phyloP scores from a whole-genome alignment of 2,888 invertebrate genomes.

The Sipha maydis region DNA sequence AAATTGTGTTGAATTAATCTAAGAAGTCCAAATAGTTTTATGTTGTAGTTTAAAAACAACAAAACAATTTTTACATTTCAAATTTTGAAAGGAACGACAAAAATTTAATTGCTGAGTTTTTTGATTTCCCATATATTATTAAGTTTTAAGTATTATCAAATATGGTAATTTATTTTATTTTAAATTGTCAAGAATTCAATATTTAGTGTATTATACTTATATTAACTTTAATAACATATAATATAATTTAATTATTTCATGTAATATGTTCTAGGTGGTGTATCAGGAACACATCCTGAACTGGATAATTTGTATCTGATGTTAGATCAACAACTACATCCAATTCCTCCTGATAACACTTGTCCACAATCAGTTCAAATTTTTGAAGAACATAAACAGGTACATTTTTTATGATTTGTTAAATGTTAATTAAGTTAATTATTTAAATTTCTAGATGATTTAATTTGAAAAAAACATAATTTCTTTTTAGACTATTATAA shows the following conservation, averaged over 20 bases:
- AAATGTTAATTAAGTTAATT: background rate
- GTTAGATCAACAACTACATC: constrained; percentile 82
- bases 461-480: background rate
- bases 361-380: constrained; percentile 82
- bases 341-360: constrained; percentile 83
- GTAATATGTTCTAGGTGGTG: background rate
- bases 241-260: background rate
- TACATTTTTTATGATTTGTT: constrained; percentile 63
- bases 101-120: no score
- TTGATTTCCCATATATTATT: no score
- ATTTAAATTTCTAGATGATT: background rate
- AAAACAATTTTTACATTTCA: no score
- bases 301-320: constrained; percentile 67
- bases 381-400: constrained; percentile 84
- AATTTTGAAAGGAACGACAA: no score
- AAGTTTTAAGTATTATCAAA: background rate
- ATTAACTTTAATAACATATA: background rate
- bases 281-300: constrained; percentile 62
- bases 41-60: no score
- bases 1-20: background rate
- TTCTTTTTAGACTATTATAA: no score
- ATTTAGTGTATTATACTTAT: no score
- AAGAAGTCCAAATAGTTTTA: background rate
- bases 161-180: background rate
- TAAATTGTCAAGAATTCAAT: no score